Evolutionary conservation across 2,113 vertebrate genomes (phyloP).

Genomic region (Cheilinus undulatus): DNA sequence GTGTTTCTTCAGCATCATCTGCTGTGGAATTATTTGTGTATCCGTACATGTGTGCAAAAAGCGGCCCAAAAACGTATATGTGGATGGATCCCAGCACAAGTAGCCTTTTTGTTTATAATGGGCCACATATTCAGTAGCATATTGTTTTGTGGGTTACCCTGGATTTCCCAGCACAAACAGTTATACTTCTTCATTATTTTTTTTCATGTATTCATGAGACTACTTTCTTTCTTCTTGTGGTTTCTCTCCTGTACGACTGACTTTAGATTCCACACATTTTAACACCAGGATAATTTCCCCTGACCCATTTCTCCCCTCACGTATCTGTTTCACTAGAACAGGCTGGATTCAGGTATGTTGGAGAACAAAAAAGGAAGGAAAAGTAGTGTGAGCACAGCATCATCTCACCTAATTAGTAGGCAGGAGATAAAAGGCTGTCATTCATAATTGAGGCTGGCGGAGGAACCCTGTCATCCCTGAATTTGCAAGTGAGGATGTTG

Average conservation of each 20-base stretch:
- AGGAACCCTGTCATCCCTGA: constrained; percentile 77
- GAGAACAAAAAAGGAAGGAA: constrained; percentile 53
- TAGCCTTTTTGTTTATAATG: too few species aligned
- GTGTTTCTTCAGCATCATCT: too few species aligned
- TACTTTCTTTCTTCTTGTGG: constrained; percentile 13
- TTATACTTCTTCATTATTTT: too few species aligned
- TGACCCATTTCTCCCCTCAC: constrained; percentile 47
- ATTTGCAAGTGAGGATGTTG: constrained; percentile 76
- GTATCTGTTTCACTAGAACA: constrained; percentile 31
- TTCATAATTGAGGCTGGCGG: constrained; percentile 80
- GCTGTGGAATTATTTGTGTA: too few species aligned
- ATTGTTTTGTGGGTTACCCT: too few species aligned
- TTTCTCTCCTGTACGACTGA: constrained; percentile 13
- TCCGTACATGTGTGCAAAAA: too few species aligned
- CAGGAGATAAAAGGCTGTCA: constrained; percentile 82
- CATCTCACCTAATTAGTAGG: constrained; percentile 78
- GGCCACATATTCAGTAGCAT: too few species aligned
- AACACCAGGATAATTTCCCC: constrained; percentile 46
- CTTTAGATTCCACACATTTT: constrained; percentile 52
- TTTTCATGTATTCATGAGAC: too few species aligned
- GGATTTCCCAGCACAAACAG: too few species aligned
- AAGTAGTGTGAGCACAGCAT: constrained; percentile 52
- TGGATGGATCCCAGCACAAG: too few species aligned
- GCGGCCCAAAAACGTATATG: too few species aligned
- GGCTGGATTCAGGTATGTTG: constrained; percentile 53